phyloP scores from a whole-genome alignment of 2,888 invertebrate genomes.

The Phymatocera aterrima region DNA sequence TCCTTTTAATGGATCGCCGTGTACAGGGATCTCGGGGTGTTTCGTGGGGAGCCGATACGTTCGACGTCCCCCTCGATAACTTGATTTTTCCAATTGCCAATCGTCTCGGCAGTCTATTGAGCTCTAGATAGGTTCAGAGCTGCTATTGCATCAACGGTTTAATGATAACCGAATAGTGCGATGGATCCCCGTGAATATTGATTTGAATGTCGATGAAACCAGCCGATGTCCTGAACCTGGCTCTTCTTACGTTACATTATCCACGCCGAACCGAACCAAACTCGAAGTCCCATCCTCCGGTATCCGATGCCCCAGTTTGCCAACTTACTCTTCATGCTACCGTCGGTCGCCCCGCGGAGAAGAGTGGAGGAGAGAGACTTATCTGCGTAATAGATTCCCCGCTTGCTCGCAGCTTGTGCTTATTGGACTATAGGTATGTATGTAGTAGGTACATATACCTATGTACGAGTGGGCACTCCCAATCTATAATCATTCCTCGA shows the following conservation, averaged over 20 bases:
- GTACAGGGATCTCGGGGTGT: not conserved
- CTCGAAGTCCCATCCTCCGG: not conserved
- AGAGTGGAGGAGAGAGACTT: not conserved
- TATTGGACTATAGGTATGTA: not conserved
- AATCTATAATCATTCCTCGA: too few species aligned
- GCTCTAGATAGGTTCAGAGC: not conserved
- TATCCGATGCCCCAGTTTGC: slow-evolving; percentile 43
- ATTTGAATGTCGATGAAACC: slow-evolving; percentile 29
- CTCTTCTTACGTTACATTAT: not conserved
- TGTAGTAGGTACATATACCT: not conserved
- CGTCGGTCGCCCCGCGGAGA: not conserved
- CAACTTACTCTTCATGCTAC: slow-evolving; percentile 25
- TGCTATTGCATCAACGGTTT: not conserved
- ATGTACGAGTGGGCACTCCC: not conserved
- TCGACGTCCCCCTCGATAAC: not conserved
- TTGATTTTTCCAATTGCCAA: not conserved
- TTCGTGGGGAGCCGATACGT: not conserved
- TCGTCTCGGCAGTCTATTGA: not conserved
- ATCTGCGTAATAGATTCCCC: slow-evolving; percentile 43
- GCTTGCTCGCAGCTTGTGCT: slow-evolving; percentile 12
- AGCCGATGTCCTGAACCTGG: not conserved
- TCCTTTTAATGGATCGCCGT: not conserved
- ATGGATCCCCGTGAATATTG: slow-evolving; percentile 6
- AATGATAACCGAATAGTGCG: slow-evolving; percentile 17
- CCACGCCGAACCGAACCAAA: not conserved